Evolutionary conservation across 2,113 vertebrate species (phyloP), one percentile per base, ranked within the genome.

Genomic region (Raja brachyura): DNA sequence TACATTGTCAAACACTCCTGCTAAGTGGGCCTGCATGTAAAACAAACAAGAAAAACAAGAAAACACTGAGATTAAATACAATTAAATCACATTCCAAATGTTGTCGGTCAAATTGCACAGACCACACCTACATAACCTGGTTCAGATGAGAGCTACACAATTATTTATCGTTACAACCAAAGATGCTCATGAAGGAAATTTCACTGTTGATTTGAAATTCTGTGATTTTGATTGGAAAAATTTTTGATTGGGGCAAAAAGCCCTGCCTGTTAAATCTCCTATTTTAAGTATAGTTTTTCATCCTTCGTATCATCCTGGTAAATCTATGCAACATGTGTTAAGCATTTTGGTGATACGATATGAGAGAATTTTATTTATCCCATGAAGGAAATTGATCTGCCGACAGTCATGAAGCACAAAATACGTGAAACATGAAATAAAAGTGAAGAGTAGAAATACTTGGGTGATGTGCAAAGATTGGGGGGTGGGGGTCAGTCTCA

Each of bases 1-100:
- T 94, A 98, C 96, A 93, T 98, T 98, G 95, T 98, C 98, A 93
- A 98, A 97, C 86, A 98, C 94, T 28, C 97, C 97, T 93, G 96
- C 97, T 14, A 98, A 96, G 95, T 98, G 97, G 0, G 97, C 94
- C 98, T 98, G 93, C 33, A 92, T 73, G n/a, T 25, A 74, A 28
- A 92, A 59, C 68, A 18, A 59, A n/a, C 16, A 66, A 90, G 22
- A 13, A 22, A 54, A 54, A 54, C 5, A 14, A 73, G 31, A 92
- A 92, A 92, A 90, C 13, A 63, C 20, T 92, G 39, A 28, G 90
- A 92, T 54, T 94, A 95, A 22, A 70, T 93, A 75, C 95, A 93
- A 18, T 13, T 28, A 14, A 63, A 93, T 78, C 76, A 63, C 56
- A 78, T 93, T 90, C 70, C 4, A 33, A 22, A 33, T 70, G 33